Evolutionary conservation across 2,888 invertebrate genomes (phyloP).

Genomic region (Erebia aethiops): DNA sequence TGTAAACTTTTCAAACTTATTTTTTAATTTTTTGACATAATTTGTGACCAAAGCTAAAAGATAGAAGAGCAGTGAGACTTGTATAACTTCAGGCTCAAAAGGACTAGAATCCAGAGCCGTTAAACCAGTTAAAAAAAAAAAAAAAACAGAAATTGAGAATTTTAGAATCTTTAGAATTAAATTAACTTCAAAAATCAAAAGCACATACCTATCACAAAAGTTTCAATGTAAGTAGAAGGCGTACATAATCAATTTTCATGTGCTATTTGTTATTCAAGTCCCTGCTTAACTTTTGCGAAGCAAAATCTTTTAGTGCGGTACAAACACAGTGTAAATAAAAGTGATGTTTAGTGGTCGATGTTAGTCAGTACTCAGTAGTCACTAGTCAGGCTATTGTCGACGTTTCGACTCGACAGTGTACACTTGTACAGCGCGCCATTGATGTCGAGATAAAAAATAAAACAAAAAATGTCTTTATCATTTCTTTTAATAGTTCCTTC

Average conservation of each 20-base stretch:
- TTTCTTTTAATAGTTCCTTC: conserved; percentile 52
- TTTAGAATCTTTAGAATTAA: no score
- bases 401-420: conserved; percentile 58
- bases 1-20: no score
- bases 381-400: conserved; percentile 60
- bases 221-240: conserved; percentile 71
- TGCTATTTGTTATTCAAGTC: conserved; percentile 50
- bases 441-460: conserved; percentile 59
- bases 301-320: conserved; percentile 46
- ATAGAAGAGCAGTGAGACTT: no score
- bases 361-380: conserved; percentile 56
- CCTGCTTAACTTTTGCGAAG: conserved; percentile 42
- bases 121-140: no score
- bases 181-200: conserved; percentile 54
- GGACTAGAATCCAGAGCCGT: no score
- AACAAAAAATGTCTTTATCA: conserved; percentile 64
- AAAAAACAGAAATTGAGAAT: no score
- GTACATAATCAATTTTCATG: conserved; percentile 55
- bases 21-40: no score
- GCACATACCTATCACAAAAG: conserved; percentile 52
- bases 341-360: conserved; percentile 47
- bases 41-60: no score
- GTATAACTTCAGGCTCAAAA: no score
- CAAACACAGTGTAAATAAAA: conserved; percentile 55
- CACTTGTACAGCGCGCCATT: conserved; percentile 72